These are phyloP conservation scores for Acrossocheilus wenchowensis DNA, from an alignment of 2,797 vertebrate species.

Conservation along the genomic window DNA sequence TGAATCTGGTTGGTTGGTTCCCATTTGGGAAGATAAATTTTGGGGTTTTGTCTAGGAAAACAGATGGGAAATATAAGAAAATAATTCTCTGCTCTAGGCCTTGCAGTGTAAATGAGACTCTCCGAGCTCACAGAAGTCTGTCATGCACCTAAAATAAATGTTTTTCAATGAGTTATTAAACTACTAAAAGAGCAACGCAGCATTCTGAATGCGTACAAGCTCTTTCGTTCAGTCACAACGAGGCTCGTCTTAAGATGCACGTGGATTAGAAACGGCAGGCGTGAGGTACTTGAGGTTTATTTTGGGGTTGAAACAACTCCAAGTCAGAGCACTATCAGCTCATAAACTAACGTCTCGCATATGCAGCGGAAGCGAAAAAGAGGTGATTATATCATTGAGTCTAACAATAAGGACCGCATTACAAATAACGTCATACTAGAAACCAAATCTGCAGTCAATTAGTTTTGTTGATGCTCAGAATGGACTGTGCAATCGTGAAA, in stretches of 20 bases:
- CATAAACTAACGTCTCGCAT: not conserved
- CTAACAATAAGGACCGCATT: not conserved
- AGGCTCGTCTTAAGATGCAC: not conserved
- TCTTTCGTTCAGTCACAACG: not conserved
- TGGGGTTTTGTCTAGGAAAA: not conserved
- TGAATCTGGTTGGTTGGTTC: not conserved
- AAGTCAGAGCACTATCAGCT: conserved; percentile 1
- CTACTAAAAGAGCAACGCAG: not conserved
- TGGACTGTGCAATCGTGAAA: not conserved
- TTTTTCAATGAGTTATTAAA: not conserved
- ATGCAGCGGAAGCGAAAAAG: not conserved
- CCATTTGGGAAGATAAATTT: not conserved
- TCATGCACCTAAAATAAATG: not conserved
- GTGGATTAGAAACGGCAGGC: not conserved
- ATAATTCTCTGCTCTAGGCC: not conserved
- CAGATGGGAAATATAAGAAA: not conserved
- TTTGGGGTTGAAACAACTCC: conserved; percentile 5
- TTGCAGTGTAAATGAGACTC: not conserved
- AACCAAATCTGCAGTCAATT: conserved; percentile 1
- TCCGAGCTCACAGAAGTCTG: not conserved
- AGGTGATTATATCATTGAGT: conserved; percentile 9
- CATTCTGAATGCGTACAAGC: not conserved
- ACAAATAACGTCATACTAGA: not conserved
- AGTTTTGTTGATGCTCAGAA: conserved; percentile 18
- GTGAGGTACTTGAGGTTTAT: conserved; percentile 5